A percentile compares a stretch with the other conserved stretches of the same genome.
Conservation (phyloP, 2,888 invertebrate species). For the Apodemia zela region DNA sequence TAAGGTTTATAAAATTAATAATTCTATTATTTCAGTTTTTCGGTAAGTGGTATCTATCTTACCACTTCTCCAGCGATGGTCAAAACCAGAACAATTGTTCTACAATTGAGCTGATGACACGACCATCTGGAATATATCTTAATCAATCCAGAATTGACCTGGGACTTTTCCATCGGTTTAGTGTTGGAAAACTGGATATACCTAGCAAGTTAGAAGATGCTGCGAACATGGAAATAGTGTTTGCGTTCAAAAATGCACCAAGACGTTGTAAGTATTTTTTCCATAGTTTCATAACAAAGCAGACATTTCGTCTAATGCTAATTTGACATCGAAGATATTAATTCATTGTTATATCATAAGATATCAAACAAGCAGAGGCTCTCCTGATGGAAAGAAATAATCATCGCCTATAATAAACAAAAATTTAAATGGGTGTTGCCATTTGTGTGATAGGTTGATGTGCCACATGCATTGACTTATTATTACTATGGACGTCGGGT, state of each 20-base stretch:
- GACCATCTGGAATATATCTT: slow-evolving; percentile 47
- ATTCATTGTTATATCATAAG: no score
- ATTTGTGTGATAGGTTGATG: no score
- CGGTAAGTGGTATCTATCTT: slow-evolving; percentile 61
- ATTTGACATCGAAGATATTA: no score
- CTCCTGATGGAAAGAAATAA: no score
- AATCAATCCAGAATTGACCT: slow-evolving; percentile 60
- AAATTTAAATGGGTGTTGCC: no score
- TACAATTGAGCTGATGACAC: slow-evolving; percentile 45
- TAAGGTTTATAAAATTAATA: no score
- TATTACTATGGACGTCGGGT: no score
- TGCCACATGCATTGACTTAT: no score
- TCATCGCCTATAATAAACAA: no score
- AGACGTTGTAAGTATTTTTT: slow-evolving; percentile 49
- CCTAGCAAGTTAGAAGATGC: slow-evolving; percentile 43
- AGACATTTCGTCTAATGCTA: no score
- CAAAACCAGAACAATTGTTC: slow-evolving; percentile 58
- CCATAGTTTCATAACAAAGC: no score
- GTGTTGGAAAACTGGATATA: slow-evolving; percentile 45
- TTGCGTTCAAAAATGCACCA: slow-evolving; percentile 52
- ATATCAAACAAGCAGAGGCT: no score
- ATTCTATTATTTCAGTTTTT: slow-evolving; percentile 51
- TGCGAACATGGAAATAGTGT: slow-evolving; percentile 48
- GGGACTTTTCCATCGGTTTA: slow-evolving; percentile 59
- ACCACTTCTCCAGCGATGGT: slow-evolving; percentile 58